Evolutionary conservation across 2,797 vertebrate species (phyloP), one percentile per base, ranked within the genome.

Genomic region (Podargus strigoides): DNA sequence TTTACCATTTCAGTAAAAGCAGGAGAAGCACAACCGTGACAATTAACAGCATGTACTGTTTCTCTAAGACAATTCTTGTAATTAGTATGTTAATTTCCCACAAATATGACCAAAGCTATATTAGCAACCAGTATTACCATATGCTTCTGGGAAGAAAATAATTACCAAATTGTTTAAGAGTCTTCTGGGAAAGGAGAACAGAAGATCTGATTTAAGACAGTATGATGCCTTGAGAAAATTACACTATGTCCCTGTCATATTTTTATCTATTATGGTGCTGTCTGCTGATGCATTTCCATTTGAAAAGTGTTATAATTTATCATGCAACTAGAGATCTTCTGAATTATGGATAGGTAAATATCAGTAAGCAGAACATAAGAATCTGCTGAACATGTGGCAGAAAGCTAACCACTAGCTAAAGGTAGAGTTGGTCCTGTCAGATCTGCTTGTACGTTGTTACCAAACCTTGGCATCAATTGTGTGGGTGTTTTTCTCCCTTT

Each of bases 111-210:
- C 87, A 84, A 95, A 95, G 32, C 74, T 95, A 44, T 93, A 96
- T 95, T 96, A 97, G 66, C 91, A 94, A 96, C 87, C 90, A 93
- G 27, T 85, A 96, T 97, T 95, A 89, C 85, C 94, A 95, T 97
- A 96, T 97, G 97, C 74, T 97, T 93, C 86, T 87, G 90, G 87
- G 90, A 95, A 97, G 47, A 88, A 97, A 97, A 97, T 96, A 94
- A 97, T 92, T 91, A 94, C 74, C 90, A 96, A 95, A 96, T 96
- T 93, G 74, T 95, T 96, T 95, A 95, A 95, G 68, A 87, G 74
- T 96, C 93, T 96, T 96, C 89, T 94, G 79, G 73, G 87, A 97
- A 95, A 85, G 75, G 49, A 87, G 85, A 77, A 74, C 47, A 90
- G 78, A 81, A 60, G 62, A 94, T 89, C 89, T 97, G 96, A 91